phyloP scores from a whole-genome alignment of 2,113 vertebrate species.

The Microcebus lehilahytsara region DNA sequence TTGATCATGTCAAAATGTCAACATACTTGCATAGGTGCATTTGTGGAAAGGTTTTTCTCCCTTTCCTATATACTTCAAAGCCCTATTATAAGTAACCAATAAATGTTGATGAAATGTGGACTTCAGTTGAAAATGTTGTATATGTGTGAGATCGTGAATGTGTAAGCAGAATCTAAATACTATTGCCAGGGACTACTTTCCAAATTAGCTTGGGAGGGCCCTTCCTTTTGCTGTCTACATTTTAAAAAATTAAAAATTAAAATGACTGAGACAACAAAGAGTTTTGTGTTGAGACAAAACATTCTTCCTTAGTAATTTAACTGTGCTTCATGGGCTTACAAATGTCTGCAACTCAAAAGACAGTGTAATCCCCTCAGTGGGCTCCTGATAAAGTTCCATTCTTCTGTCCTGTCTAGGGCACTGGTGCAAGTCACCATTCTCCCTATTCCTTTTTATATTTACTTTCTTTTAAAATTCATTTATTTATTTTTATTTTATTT shows the following conservation, averaged over 20 bases:
- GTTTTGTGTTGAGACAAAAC: neutral
- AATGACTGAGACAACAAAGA: neutral
- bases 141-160: neutral
- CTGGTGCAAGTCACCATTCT: neutral
- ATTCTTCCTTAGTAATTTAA: neutral
- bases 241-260: neutral
- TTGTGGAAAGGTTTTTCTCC: neutral
- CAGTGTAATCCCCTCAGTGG: neutral
- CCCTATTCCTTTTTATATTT: neutral
- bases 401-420: neutral
- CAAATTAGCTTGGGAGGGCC: neutral
- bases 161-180: neutral
- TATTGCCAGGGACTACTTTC: neutral
- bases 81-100: neutral
- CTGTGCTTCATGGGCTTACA: neutral
- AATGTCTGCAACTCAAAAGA: neutral
- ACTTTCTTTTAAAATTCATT: neutral
- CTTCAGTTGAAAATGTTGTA: neutral
- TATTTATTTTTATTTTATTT: too few species aligned
- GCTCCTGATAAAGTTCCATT: slow-evolving; percentile 27
- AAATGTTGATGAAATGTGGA: neutral
- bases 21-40: neutral
- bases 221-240: neutral
- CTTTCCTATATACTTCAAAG: slow-evolving; percentile 5
- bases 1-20: slow-evolving; percentile 23